Evolutionary conservation across 2,797 vertebrate genomes (phyloP), one percentile per base, ranked within the genome.

Genomic region (Alectoris magna): DNA sequence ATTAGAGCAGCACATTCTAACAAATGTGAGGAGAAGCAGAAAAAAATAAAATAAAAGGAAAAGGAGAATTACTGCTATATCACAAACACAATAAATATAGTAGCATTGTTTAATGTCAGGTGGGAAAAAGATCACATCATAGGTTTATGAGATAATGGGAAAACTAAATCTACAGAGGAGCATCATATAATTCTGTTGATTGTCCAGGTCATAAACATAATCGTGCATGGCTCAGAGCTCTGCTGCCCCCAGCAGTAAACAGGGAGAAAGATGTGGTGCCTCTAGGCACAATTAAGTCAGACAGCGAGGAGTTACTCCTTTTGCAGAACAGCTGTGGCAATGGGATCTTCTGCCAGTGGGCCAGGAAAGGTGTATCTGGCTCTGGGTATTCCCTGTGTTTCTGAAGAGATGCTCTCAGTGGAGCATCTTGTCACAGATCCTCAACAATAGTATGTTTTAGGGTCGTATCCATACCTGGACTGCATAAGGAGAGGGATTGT

Each of bases 141-240:
- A 17, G 62, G 92, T 88, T 92, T 94, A 96, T 95, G 87, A 94
- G 81, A 92, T 97, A 96, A 96, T 94, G 84, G 84, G 85, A 93
- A 94, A 94, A 78, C 12, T 7, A 43, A 36, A n/a, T 51, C 87
- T 95, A 96, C 87, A 87, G 34, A 89, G 73, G 78, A 74, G 76
- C 43, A 66, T 48, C 48, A 69, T 27, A 49, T 39, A 76, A 51
- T 83, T 59, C 9, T 39, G 38, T 63, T 53, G 12, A 14, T 23
- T 2, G 16, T 71, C 53, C 16, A 23, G 23, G 70, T 58, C 8
- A 29, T 51, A 71, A 43, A 4, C 31, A 24, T 11, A 36, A 59
- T 31, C 12, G 6, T 9, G 7, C 44, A 26, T 31, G 44, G 4
- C 11, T 26, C 31, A 44, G 34, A 64, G 18, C 29, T 41, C 51